These are phyloP conservation scores for Crotalus tigris DNA, from an alignment of 2,113 vertebrate species.

Conservation along the genomic window DNA sequence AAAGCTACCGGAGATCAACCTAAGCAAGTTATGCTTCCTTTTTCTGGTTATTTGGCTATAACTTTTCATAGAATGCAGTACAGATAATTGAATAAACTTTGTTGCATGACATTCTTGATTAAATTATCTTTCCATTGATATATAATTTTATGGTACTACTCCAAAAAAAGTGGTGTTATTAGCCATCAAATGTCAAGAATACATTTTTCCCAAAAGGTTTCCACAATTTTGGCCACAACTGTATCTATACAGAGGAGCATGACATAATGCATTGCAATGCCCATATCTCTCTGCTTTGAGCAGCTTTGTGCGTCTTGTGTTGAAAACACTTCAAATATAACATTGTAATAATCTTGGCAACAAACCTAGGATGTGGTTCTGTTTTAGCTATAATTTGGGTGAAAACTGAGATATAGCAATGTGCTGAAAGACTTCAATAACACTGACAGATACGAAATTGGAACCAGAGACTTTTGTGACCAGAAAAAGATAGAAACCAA, in stretches of 20 bases:
- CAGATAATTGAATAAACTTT: no score
- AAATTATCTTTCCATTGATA: no score
- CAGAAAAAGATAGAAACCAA: not conserved
- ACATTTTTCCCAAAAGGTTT: no score
- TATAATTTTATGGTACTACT: no score
- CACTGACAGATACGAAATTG: not conserved
- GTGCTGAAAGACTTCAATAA: not conserved
- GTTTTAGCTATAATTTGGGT: not conserved
- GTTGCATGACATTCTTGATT: no score
- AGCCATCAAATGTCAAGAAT: no score
- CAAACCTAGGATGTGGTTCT: not conserved
- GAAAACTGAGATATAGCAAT: not conserved
- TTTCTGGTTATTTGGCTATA: no score
- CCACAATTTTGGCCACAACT: no score
- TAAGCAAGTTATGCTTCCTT: no score
- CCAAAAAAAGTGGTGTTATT: no score
- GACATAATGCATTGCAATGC: not conserved
- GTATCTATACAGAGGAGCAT: not conserved
- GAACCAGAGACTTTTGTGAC: not conserved
- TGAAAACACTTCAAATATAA: not conserved
- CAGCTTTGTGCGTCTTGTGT: not conserved
- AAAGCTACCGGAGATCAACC: no score
- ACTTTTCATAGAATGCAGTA: no score
- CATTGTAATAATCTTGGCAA: not conserved
- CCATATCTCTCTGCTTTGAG: not conserved